These are phyloP conservation scores for Rhamnusium bicolor DNA, from an alignment of 2,888 invertebrate species.

Conservation along the genomic window DNA sequence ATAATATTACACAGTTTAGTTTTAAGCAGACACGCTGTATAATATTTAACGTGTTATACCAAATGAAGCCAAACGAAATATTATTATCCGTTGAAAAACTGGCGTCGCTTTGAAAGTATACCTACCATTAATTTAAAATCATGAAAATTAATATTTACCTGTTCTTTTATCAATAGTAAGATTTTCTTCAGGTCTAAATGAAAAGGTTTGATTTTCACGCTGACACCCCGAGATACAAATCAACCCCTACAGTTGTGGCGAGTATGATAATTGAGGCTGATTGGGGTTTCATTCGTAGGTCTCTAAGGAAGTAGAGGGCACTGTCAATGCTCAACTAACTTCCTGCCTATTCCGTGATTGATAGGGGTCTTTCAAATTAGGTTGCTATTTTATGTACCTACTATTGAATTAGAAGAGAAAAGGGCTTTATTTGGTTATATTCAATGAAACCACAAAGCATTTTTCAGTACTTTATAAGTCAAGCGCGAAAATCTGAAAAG, in stretches of 20 bases:
- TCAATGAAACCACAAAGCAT: not conserved
- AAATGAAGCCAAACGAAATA: no score
- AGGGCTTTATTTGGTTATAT: slow-evolving; percentile 3
- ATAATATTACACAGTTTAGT: no score
- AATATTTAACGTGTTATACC: no score
- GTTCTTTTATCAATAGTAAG: not conserved
- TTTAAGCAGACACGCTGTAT: no score
- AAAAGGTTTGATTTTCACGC: slow-evolving; percentile 46
- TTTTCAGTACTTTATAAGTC: no score
- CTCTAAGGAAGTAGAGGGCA: slow-evolving; percentile 56
- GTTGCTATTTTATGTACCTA: slow-evolving; percentile 48
- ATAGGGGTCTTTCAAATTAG: slow-evolving; percentile 55
- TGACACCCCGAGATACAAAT: slow-evolving; percentile 44
- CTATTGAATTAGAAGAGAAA: slow-evolving; percentile 29
- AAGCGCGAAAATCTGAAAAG: not conserved
- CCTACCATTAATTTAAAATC: no score
- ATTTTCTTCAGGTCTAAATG: slow-evolving; percentile 30
- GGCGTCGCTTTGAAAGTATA: no score
- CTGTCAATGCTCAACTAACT: slow-evolving; percentile 59
- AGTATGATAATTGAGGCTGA: slow-evolving; percentile 70
- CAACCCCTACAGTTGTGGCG: slow-evolving; percentile 59
- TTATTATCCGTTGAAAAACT: no score
- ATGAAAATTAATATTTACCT: not conserved
- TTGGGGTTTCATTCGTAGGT: slow-evolving; percentile 67
- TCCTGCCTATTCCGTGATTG: slow-evolving; percentile 64